Conservation (phyloP, 2,797 vertebrate genomes). For the Notoglanidium macrostoma region DNA sequence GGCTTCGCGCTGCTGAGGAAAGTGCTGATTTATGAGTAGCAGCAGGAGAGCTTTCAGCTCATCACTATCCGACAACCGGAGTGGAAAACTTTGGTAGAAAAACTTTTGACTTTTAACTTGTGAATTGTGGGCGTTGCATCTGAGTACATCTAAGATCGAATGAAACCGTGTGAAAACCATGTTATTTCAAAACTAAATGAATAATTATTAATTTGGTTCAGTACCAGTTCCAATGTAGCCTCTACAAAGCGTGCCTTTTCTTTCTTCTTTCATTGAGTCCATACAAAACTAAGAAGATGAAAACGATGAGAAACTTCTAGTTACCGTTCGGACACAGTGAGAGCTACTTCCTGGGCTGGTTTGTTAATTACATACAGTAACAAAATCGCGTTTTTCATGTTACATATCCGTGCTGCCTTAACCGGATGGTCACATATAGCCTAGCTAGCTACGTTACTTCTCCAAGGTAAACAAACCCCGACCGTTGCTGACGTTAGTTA, state of each 20-base stretch:
- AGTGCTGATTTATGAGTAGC: conserved; percentile 22
- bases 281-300: not conserved
- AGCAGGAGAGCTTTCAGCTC: not conserved
- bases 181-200: not conserved
- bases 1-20: conserved; percentile 17
- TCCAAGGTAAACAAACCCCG: conserved; percentile 2
- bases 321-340: not conserved
- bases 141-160: not conserved
- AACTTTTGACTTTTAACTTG: not conserved
- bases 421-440: not conserved
- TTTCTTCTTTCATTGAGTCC: not conserved
- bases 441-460: not conserved
- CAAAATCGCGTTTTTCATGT: not conserved
- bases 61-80: not conserved
- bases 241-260: not conserved
- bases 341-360: not conserved
- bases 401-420: not conserved
- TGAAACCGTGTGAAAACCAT: not conserved
- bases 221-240: not conserved
- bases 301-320: conserved; percentile 30
- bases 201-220: too few species aligned
- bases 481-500: not conserved
- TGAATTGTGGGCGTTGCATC: not conserved
- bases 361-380: not conserved
- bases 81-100: not conserved